Evolutionary conservation across 2,888 invertebrate species (phyloP), one percentile per base, ranked within the genome.

Genomic region (Drosophila pseudotalamancana): DNA sequence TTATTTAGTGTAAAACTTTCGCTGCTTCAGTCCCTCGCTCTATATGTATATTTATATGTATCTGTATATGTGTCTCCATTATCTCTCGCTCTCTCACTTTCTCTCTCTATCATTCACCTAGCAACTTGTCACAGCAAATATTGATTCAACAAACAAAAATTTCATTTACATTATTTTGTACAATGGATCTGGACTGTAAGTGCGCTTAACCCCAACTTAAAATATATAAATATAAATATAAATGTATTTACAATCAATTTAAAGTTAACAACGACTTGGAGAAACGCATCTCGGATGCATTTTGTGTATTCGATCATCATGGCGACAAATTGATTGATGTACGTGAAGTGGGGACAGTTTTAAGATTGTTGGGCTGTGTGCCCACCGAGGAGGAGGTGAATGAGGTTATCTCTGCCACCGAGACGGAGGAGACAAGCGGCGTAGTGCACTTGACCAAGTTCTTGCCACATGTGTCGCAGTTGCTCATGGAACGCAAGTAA

Each of bases 361-460:
- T 98, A 16, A 93, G 98, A 76, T 96, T 97, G 49, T 91, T 98
- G 69, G 97, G 97, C 1, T 96, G 96, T 89, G 97, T 96, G 82
- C 97, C 98, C 29, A 96, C 96, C 0, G 98, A 98, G 92, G 95
- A 96, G 2, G 98, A 98, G 91, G 93, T 98, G 2, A 97, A 97
- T 90, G 97, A 97, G 92, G 95, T 98, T 43, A 94, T 97, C 35
- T 93, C 96, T 29, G 95, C 95, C 66, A 95, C 97, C 3, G 97
- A 98, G 92, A 96, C 97, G 86, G 96, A 95, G 67, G 95, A 95
- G 88, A 93, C 94, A 0, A 94, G 94, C 8, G 97, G 96, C 8
- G 95, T 94, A 78, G 94, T 97, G 5, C 94, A 95, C 64, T 92
- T 96, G 45, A 91, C 93, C 1, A 94, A 94, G 87, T 98, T 98